Base-by-base conservation (phyloP, 2,113 vertebrate genomes). In the Saguinus midas region DNA sequence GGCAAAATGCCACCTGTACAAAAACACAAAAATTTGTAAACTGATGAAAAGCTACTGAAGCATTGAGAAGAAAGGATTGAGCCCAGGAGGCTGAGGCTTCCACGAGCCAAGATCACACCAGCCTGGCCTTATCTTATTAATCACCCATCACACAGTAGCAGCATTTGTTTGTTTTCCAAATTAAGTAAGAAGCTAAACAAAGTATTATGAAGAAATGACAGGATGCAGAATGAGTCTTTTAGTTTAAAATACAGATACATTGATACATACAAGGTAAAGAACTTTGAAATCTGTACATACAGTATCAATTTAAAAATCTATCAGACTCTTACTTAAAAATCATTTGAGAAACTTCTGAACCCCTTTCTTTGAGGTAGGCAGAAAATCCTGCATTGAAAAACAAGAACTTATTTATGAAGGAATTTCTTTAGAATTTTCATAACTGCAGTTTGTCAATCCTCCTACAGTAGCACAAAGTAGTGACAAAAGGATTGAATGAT, bases 271-370 rank as follows among this genome's bases (percentile, higher is more conserved):
- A 29, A 27, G 29, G 52, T 45, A 8, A 1, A 79, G 27, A 90
- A 48, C 64, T 94, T 70, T 61, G 7, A 85, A 83, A 43, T 58
- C 35, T 94, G 55, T 14, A 57, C 55, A 82, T 14, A 88, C 18
- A 87, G 58, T 84, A 45, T 35, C 18, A 81, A 80, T 87, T 83
- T 66, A 82, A n/a, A 89, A 85, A 95, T 27, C 83, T 40, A 57
- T 78, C 7, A 96, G 20, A 18, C 1, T 55, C 70, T 83, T 95
- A 79, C 45, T 87, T 82, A 96, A 91, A 91, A 95, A 52, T 81
- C 29, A 50, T 61, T 29, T 88, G 64, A 88, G 57, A 91, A 94
- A 61, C 55, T 50, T 81, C 5, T n/a, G 40, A 86, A 93, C 10
- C 73, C 37, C 37, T 43, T 91, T 78, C 35, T 91, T 76, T 52